Evolutionary conservation across 2,113 vertebrate genomes (phyloP).

Genomic region (Tiliqua scincoides): DNA sequence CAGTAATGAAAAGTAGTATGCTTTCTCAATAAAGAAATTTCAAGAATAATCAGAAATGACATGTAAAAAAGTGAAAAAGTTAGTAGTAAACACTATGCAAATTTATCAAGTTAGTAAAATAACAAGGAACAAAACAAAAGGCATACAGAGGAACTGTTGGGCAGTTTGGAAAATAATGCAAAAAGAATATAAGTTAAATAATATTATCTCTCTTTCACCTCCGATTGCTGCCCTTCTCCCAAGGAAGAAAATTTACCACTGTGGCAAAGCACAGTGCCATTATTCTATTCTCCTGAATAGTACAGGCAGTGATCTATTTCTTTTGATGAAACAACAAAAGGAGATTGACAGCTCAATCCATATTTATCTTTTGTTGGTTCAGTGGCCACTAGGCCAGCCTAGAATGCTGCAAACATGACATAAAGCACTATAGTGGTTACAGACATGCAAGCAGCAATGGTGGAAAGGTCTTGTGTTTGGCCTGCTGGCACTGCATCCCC

Average conservation of each 20-base stretch:
- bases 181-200: neutral
- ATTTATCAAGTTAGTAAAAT: neutral
- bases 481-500: too few species aligned
- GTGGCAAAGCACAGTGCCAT: neutral
- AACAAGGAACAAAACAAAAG: neutral
- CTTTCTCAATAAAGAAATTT: neutral
- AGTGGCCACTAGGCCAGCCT: too few species aligned
- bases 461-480: too few species aligned
- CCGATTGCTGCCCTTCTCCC: neutral
- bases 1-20: neutral
- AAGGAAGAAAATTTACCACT: neutral
- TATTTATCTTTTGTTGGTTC: too few species aligned
- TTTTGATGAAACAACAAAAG: too few species aligned
- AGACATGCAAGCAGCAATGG: too few species aligned
- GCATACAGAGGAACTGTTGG: neutral
- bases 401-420: too few species aligned
- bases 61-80: neutral
- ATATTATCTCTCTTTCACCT: neutral
- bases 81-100: neutral
- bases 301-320: too few species aligned
- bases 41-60: neutral
- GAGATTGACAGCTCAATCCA: too few species aligned
- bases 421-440: too few species aligned
- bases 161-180: neutral
- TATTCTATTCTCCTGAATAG: neutral